phyloP scores from a whole-genome alignment of 1,140 invertebrate species.

The Alviniconcha marisindica region DNA sequence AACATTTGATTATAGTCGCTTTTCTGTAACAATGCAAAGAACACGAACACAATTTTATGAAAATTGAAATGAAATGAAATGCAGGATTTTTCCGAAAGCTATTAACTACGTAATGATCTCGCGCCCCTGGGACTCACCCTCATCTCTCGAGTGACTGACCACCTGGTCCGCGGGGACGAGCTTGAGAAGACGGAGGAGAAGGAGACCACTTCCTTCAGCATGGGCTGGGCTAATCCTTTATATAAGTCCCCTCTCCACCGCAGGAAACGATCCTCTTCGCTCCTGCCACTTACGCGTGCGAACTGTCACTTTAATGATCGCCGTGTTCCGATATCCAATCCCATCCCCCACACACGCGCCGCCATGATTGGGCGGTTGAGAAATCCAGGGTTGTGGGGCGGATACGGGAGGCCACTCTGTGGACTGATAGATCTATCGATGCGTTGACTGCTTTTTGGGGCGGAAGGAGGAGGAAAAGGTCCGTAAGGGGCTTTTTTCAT shows the following conservation, averaged over 20 bases:
- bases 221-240: conserved; percentile 19
- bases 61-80: too few relatives aligned
- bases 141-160: neutral
- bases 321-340: neutral
- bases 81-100: too few relatives aligned
- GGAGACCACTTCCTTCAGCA: neutral
- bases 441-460: neutral
- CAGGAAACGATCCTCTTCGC: neutral
- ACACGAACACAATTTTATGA: too few relatives aligned
- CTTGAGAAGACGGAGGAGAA: neutral
- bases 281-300: neutral
- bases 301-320: neutral
- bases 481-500: too few relatives aligned
- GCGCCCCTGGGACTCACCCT: neutral
- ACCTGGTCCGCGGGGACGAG: neutral
- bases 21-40: too few relatives aligned
- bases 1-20: too few relatives aligned
- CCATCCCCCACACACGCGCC: neutral
- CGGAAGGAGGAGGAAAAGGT: too few relatives aligned
- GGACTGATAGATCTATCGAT: too few relatives aligned
- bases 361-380: neutral
- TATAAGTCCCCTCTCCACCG: conserved; percentile 9
- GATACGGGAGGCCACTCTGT: neutral
- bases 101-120: too few relatives aligned
- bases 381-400: neutral